phyloP scores from a whole-genome alignment of 2,797 vertebrate species.

The Characodon lateralis region DNA sequence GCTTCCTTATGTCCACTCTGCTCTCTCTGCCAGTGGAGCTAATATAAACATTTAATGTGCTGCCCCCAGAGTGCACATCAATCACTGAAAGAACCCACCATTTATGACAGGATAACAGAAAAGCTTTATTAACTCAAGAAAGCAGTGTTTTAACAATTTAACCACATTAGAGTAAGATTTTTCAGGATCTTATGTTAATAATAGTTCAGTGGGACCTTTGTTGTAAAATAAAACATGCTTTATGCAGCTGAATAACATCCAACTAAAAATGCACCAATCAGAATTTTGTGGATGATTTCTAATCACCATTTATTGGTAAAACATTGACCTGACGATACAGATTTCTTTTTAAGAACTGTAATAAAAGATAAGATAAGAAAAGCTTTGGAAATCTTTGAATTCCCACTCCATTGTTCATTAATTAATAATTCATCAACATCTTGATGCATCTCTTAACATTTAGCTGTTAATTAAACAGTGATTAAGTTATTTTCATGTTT shows the following conservation, averaged over 20 bases:
- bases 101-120: slow-evolving; percentile 56
- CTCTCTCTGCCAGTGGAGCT: slow-evolving; percentile 54
- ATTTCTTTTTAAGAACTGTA: not conserved
- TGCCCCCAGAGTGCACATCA: slow-evolving; percentile 62
- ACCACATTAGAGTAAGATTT: slow-evolving; percentile 63
- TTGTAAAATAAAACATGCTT: slow-evolving; percentile 37
- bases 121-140: slow-evolving; percentile 54
- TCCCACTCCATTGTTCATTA: not conserved
- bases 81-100: slow-evolving; percentile 39
- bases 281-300: not conserved
- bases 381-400: not conserved
- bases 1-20: slow-evolving; percentile 72
- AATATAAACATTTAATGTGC: slow-evolving; percentile 76
- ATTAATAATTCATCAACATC: not conserved
- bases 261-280: not conserved
- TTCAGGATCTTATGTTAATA: slow-evolving; percentile 64
- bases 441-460: slow-evolving; percentile 1
- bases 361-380: not conserved
- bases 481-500: slow-evolving; percentile 52
- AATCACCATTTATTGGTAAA: not conserved
- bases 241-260: slow-evolving; percentile 20
- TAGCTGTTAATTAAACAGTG: slow-evolving; percentile 13
- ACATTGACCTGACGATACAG: not conserved
- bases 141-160: slow-evolving; percentile 69
- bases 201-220: slow-evolving; percentile 41